Percentiles rank a stretch among this genome's conserved stretches.
Conservation (phyloP, 2,113 vertebrate genomes). For the Polypterus senegalus region DNA sequence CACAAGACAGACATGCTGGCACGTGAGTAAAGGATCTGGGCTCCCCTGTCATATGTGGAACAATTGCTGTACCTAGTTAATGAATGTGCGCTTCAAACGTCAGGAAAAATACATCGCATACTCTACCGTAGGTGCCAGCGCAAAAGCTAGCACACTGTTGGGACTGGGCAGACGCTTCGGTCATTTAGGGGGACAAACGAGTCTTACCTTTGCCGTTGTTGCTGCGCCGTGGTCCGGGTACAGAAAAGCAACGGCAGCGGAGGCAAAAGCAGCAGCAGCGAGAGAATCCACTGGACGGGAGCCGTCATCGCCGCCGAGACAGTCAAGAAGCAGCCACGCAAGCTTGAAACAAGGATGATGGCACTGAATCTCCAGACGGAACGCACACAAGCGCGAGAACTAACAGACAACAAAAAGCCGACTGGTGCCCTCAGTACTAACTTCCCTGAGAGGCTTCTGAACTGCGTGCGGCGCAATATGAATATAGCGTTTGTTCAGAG, state of each 20-base stretch:
- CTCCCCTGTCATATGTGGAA: too few relatives aligned
- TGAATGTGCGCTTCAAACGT: too few relatives aligned
- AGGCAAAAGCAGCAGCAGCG: constrained; percentile 41
- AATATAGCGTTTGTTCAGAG: constrained; percentile 68
- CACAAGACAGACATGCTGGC: too few relatives aligned
- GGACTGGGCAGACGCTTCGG: too few relatives aligned
- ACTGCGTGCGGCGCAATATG: constrained; percentile 46
- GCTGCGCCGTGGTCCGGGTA: constrained; percentile 35
- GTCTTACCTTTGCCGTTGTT: constrained; percentile 49
- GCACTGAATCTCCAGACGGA: constrained; percentile 10
- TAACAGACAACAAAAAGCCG: background rate
- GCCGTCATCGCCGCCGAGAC: constrained; percentile 43
- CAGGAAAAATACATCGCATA: too few relatives aligned
- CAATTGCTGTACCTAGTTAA: too few relatives aligned
- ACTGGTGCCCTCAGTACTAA: constrained; percentile 3
- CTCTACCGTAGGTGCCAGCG: too few relatives aligned
- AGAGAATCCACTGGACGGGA: constrained; percentile 39
- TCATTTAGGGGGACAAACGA: too few relatives aligned
- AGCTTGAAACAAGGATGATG: constrained; percentile 10
- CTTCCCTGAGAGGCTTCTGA: constrained; percentile 35
- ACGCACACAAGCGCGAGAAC: too few relatives aligned
- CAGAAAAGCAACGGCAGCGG: constrained; percentile 33
- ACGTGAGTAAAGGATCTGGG: too few relatives aligned
- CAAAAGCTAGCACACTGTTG: too few relatives aligned
- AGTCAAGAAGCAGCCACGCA: constrained; percentile 21